Conservation (phyloP, 2,113 vertebrate genomes). For the Lynx canadensis region DNA sequence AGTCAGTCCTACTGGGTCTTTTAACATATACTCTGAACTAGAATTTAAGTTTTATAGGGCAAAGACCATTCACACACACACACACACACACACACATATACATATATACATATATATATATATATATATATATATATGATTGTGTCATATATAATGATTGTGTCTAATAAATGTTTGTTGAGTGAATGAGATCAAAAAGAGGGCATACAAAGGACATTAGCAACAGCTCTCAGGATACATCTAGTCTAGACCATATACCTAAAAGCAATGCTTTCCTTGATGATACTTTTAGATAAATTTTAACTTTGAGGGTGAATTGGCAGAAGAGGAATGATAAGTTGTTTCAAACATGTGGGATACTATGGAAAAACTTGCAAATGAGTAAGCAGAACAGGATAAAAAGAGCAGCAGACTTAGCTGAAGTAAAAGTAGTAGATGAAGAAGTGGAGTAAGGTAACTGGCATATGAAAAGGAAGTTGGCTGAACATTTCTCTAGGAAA, state of each 20-base stretch:
- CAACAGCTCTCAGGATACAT: background rate
- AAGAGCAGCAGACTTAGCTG: background rate
- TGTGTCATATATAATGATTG: too few relatives aligned
- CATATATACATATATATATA: too few relatives aligned
- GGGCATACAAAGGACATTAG: background rate
- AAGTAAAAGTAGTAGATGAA: background rate
- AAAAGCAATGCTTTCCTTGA: background rate
- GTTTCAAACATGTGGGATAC: background rate
- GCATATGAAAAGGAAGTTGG: background rate
- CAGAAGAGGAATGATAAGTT: background rate
- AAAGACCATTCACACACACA: background rate
- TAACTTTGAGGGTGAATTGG: constrained; percentile 21
- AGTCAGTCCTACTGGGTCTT: background rate
- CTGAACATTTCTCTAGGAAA: background rate
- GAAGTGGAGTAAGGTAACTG: background rate
- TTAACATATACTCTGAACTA: background rate
- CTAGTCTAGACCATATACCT: background rate
- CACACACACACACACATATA: background rate
- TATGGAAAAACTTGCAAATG: background rate
- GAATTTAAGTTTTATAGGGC: background rate
- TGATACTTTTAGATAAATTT: constrained; percentile 21
- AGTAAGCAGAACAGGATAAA: background rate
- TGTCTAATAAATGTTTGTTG: background rate
- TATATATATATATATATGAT: too few relatives aligned
- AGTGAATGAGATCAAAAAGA: background rate